Evolutionary conservation across 2,888 invertebrate genomes (phyloP), one percentile per base, ranked within the genome.

Genomic region (Dascillus cervinus): DNA sequence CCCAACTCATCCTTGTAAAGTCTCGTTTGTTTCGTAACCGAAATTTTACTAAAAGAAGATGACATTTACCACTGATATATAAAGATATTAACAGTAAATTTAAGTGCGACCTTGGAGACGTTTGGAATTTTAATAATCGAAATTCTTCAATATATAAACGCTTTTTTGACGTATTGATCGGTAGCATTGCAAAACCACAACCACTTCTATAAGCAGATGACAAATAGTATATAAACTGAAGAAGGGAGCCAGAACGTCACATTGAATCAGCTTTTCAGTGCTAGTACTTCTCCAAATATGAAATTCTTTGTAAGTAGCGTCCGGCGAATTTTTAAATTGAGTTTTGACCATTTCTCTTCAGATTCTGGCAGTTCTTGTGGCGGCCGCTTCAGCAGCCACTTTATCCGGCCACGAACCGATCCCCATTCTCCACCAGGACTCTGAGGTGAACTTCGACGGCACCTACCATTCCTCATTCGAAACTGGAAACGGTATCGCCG

Each of bases 401-500:
- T 41, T 54, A 13, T 25, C 44, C 12, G 43, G 46, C 9, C 46
- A 49, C 29, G 52, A 55, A 30, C 52, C 43, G 11, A 47, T 54
- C 29, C 58, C 58, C 6, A 58, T 59, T 26, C 30, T 60, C 6
- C 50, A 49, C 19, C 60, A 60, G 37, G 50, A 54, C 8, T 60
- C 63, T 38, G 68, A 69, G 32, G 55, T 64, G 14, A 57, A 64
- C 28, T 63, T 67, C 5, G 71, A 72, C 28, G 72, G 73, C 14
- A 56, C 65, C 3, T 73, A 71, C 50, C 44, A 42, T 12, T 64
- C 39, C 6, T 41, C 50, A 14, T 74, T 66, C 48, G 70, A 73
- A 47, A 71, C 73, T 12, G 72, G 67, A 4, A 72, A 74, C 41
- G 73, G 73, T 13, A 72, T 71, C 41, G 32, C 50, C 0, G 67